A percentile compares a stretch with the other conserved stretches of the same genome.
phyloP scores from a whole-genome alignment of 2,888 invertebrate species.

The Acleris sparsana region DNA sequence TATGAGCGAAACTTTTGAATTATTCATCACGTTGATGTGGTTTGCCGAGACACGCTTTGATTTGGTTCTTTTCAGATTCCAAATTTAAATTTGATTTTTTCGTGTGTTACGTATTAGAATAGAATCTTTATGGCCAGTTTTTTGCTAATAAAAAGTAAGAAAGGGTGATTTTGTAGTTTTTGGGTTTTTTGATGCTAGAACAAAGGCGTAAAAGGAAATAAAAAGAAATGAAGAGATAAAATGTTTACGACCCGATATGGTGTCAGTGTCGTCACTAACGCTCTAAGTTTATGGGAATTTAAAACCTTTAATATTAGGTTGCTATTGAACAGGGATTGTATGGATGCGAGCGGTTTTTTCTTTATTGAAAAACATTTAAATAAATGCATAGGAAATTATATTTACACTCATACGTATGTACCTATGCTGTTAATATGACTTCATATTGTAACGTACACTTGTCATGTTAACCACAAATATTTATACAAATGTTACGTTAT shows the following conservation, averaged over 20 bases:
- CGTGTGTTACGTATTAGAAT: conserved; percentile 39
- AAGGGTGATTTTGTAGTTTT: conserved; percentile 27
- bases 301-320: conserved; percentile 63
- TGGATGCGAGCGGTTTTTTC: conserved; percentile 17
- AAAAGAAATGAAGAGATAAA: conserved; percentile 75
- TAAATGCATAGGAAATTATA: no score
- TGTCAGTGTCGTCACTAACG: conserved; percentile 61
- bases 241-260: conserved; percentile 75
- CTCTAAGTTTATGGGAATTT: conserved; percentile 67
- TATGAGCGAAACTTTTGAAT: conserved; percentile 47
- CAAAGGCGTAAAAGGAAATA: conserved; percentile 56
- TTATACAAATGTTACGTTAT: no score
- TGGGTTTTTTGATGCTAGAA: conserved; percentile 32
- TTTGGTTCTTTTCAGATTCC: conserved; percentile 28
- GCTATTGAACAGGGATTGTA: conserved; percentile 44
- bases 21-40: conserved; percentile 44
- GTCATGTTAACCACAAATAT: no score
- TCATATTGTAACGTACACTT: no score
- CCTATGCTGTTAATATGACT: no score
- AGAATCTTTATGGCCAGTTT: conserved; percentile 45
- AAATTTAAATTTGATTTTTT: conserved; percentile 18
- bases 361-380: background rate
- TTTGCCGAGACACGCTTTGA: conserved; percentile 40
- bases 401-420: no score
- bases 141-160: conserved; percentile 34